Evolutionary conservation across 2,113 vertebrate genomes (phyloP), one percentile per base, ranked within the genome.

Genomic region (Fregata magnificens): DNA sequence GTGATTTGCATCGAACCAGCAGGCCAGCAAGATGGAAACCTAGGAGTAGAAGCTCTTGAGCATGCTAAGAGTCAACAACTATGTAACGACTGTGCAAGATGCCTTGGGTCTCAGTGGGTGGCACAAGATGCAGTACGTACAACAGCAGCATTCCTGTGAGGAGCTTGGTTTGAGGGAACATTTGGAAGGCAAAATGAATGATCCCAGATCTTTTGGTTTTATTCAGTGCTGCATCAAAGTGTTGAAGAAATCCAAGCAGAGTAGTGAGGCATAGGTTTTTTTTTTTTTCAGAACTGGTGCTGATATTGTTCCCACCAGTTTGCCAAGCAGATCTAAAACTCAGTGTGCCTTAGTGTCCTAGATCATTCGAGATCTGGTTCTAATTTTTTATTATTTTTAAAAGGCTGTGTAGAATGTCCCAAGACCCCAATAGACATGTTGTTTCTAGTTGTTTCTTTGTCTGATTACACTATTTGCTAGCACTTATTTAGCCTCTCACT

Each of bases 1-100:
- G 56, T 7, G 29, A 71, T 25, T 7, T 2, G 2, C 29, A 3
- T 4, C 2, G 9, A 34, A 17, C 45, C 3, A 5, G 9, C 79
- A 61, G 53, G 18, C 36, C 72, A 79, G 55, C 5, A 13, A 42
- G 73, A 19, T 2, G 21, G 58, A 92, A 80, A 88, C 28, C 21
- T 7, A 8, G 45, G 40, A 65, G 19, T 1, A 73, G 78, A 24
- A 87, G 12, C 13, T 76, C 81, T 34, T 20, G 65, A n/a, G 24
- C 26, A 1, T 8, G 40, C n/a, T n/a, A n/a, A n/a, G n/a, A 67
- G 71, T 32, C 59, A 74, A 88, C 45, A 62, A 0, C 50, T 36
- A 4, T 9, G 10, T 22, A 53, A 36, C 6, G 5, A 47, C 65
- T 53, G 18, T 52, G 66, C 52, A 45, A 67, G 25, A 42, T 42